phyloP scores from a whole-genome alignment of 2,113 vertebrate species.

The Oryzias woworae region DNA sequence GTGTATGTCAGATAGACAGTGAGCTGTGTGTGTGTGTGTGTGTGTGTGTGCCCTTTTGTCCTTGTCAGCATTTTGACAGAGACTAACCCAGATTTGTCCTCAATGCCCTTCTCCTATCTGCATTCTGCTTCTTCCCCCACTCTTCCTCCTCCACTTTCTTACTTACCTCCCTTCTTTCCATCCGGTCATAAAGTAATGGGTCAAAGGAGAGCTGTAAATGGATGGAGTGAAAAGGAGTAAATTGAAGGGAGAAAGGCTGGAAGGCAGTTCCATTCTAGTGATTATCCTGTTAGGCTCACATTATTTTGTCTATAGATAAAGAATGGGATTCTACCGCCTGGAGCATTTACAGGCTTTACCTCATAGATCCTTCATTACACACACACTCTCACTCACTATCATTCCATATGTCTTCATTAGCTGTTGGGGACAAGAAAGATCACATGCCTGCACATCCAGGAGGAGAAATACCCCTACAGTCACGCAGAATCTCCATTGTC shows the following conservation, averaged over 20 bases:
- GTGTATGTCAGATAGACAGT: constrained; percentile 22
- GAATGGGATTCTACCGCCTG: constrained; percentile 13
- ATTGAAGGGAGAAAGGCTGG: constrained; percentile 39
- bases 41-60: constrained; percentile 42
- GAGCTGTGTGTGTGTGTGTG: neutral
- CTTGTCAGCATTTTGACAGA: constrained; percentile 74
- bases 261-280: constrained; percentile 15
- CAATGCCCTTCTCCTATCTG: constrained; percentile 63
- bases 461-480: constrained; percentile 49
- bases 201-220: constrained; percentile 31
- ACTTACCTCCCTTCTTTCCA: constrained; percentile 40
- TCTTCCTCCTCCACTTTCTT: constrained; percentile 16
- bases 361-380: constrained; percentile 1
- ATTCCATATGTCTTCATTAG: constrained; percentile 73
- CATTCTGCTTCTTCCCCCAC: constrained; percentile 30
- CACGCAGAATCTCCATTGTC: constrained; percentile 31
- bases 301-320: constrained; percentile 34
- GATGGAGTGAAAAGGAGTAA: constrained; percentile 8
- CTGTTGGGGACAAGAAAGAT: constrained; percentile 46
- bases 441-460: constrained; percentile 42
- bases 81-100: constrained; percentile 67
- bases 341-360: constrained; percentile 20
- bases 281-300: constrained; percentile 35
- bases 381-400: constrained; percentile 15
- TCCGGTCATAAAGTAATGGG: constrained; percentile 54